Evolutionary conservation across 2,888 invertebrate genomes (phyloP).

Genomic region (Eutolmus rufibarbis): DNA sequence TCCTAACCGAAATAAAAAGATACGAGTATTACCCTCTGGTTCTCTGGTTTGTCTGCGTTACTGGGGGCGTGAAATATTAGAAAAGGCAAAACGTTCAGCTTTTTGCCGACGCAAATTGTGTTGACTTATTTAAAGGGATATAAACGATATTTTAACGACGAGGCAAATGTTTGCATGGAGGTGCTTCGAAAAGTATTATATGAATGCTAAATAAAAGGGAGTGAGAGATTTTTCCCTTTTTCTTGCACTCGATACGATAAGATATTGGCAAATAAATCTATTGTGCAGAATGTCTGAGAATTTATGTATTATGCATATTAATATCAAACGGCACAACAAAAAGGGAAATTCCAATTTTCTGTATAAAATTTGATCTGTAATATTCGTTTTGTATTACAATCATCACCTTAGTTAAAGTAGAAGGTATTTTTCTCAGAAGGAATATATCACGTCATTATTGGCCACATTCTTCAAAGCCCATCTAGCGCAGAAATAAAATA

Average conservation of each 20-base stretch:
- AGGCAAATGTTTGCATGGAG: not conserved
- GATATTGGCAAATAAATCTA: not conserved
- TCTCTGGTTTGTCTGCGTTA: not conserved
- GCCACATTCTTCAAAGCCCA: too few species aligned
- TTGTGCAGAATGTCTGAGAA: not conserved
- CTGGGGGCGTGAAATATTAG: not conserved
- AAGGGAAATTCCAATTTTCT: too few species aligned
- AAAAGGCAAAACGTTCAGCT: not conserved
- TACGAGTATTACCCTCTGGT: not conserved
- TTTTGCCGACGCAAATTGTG: not conserved
- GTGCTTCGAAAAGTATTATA: not conserved
- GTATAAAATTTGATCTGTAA: too few species aligned
- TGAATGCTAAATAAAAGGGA: not conserved
- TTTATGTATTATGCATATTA: not conserved
- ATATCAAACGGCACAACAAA: not conserved
- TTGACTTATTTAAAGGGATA: not conserved
- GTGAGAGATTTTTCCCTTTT: not conserved
- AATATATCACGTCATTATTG: too few species aligned
- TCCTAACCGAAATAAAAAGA: not conserved
- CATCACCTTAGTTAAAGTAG: too few species aligned
- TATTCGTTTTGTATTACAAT: too few species aligned
- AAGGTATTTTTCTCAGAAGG: too few species aligned
- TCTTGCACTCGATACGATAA: not conserved
- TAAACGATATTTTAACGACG: not conserved
- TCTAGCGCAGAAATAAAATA: too few species aligned